Evolutionary conservation across 2,113 vertebrate species (phyloP).

Genomic region (Phaethon lepturus): DNA sequence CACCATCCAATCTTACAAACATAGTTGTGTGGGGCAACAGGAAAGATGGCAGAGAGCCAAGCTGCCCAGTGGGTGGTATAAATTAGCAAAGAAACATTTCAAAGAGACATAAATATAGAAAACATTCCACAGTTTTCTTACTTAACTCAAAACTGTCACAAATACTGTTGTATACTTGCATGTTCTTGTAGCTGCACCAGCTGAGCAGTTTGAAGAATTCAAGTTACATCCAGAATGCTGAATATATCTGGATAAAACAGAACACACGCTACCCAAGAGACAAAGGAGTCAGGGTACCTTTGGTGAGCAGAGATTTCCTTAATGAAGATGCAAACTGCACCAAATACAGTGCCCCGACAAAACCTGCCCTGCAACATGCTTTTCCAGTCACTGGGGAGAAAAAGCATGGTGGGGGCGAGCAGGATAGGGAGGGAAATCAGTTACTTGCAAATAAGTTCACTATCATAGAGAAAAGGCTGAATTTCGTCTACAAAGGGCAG

Average conservation of each 20-base stretch:
- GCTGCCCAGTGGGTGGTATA: slow-evolving; percentile 2
- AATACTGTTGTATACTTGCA: neutral
- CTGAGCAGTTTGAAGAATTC: neutral
- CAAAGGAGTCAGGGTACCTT: neutral
- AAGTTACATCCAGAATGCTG: neutral
- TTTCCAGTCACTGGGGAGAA: neutral
- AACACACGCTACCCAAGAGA: neutral
- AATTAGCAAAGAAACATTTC: slow-evolving; percentile 23
- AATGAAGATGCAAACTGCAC: neutral
- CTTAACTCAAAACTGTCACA: neutral
- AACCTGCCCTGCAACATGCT: neutral
- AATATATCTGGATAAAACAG: neutral
- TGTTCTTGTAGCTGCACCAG: neutral
- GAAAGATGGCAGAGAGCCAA: slow-evolving; percentile 12
- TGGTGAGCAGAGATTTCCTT: neutral
- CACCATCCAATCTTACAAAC: neutral
- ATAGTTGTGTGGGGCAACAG: neutral
- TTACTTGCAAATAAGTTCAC: neutral
- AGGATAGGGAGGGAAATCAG: neutral
- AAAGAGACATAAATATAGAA: slow-evolving; percentile 4
- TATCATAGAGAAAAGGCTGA: neutral
- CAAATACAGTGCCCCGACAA: neutral
- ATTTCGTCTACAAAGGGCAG: neutral
- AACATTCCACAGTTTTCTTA: neutral
- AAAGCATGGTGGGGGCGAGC: accelerated